phyloP scores from a whole-genome alignment of 2,888 invertebrate species.

The Elegia similella region DNA sequence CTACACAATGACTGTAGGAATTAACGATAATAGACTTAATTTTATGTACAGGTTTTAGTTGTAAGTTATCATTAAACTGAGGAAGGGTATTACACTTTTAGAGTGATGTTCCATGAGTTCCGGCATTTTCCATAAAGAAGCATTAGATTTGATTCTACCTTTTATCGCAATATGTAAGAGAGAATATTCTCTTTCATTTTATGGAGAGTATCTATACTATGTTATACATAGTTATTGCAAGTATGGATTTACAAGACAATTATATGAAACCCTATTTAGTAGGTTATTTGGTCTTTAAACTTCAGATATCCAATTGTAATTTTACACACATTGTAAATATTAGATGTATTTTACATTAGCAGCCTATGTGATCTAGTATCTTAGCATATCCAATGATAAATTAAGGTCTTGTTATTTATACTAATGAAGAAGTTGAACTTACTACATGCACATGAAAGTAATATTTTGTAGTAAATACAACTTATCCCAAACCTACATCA shows the following conservation, averaged over 20 bases:
- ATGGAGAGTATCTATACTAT: too few relatives aligned
- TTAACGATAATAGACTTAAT: neutral
- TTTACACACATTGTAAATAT: constrained; percentile 25
- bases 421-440: constrained; percentile 54
- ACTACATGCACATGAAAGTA: constrained; percentile 22
- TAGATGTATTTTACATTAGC: constrained; percentile 38
- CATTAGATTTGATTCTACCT: too few relatives aligned
- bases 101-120: neutral
- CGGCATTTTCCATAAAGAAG: too few relatives aligned
- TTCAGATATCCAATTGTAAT: constrained; percentile 14
- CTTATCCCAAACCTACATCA: constrained; percentile 54
- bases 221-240: too few relatives aligned
- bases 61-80: neutral
- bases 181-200: too few relatives aligned
- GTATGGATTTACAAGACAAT: too few relatives aligned
- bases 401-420: constrained; percentile 36
- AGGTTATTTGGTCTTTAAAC: constrained; percentile 7
- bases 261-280: neutral
- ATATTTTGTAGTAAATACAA: constrained; percentile 42
- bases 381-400: constrained; percentile 51
- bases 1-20: neutral
- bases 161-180: too few relatives aligned
- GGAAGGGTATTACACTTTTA: neutral
- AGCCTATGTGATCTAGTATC: constrained; percentile 56
- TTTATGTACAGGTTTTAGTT: neutral